A percentile compares a stretch with the other conserved stretches of the same genome.
These are phyloP conservation scores for Thunnus thynnus DNA, from an alignment of 2,113 vertebrate genomes.

Conservation along the genomic window DNA sequence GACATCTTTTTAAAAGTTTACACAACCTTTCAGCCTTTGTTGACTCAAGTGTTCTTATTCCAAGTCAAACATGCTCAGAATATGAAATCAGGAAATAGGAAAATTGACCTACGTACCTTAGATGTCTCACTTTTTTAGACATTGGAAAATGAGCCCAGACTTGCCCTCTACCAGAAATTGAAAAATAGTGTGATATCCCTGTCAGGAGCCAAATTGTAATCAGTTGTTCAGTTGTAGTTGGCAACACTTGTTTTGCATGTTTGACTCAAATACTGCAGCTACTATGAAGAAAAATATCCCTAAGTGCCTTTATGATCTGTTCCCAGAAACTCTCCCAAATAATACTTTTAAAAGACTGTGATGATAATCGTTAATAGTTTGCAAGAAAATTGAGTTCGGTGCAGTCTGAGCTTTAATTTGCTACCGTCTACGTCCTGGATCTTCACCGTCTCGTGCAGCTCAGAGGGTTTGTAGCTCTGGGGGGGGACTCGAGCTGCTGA, in stretches of 20 bases:
- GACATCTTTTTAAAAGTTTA: not conserved
- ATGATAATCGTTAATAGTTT: too few relatives aligned
- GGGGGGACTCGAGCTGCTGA: conserved; percentile 36
- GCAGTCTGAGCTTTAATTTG: too few relatives aligned
- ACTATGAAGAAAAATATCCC: not conserved
- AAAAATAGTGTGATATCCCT: too few relatives aligned
- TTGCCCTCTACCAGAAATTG: too few relatives aligned
- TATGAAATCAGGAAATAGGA: not conserved
- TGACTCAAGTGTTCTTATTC: not conserved
- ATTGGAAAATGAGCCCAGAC: not conserved
- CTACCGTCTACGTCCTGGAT: not conserved
- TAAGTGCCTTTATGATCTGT: too few relatives aligned
- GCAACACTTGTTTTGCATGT: too few relatives aligned
- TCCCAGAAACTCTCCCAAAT: too few relatives aligned
- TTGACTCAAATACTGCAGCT: not conserved
- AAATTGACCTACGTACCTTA: fast-evolving
- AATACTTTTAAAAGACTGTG: too few relatives aligned
- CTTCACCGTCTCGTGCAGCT: conserved; percentile 35
- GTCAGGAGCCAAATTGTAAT: too few relatives aligned
- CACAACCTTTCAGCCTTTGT: not conserved
- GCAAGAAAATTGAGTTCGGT: too few relatives aligned
- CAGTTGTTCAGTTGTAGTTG: too few relatives aligned
- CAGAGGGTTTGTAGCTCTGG: conserved; percentile 34
- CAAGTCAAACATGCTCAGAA: not conserved
- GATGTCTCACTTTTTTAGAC: too few relatives aligned